Conservation (phyloP, 2,113 vertebrate species). For the Silurus glanis region DNA sequence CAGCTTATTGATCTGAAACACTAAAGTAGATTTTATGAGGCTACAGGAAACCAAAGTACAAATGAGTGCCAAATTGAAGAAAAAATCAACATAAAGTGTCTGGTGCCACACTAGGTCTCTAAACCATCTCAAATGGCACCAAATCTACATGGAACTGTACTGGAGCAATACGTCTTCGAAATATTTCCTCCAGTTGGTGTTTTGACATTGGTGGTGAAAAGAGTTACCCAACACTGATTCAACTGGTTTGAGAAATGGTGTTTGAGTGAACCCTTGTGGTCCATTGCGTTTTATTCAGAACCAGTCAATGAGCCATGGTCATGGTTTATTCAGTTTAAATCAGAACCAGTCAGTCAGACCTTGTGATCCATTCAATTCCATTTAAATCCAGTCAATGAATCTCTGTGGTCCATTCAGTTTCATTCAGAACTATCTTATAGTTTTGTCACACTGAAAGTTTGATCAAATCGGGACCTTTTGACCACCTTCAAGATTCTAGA, state of each 20-base stretch:
- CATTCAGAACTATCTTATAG: too few species aligned
- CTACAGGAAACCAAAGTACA: not conserved
- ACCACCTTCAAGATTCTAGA: slow-evolving; percentile 5
- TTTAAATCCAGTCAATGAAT: not conserved
- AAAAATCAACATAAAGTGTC: not conserved
- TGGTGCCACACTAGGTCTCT: not conserved
- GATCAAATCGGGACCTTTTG: slow-evolving; percentile 19
- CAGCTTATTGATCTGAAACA: not conserved
- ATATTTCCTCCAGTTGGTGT: not conserved
- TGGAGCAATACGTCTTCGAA: not conserved
- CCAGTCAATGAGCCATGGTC: not conserved
- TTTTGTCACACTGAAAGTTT: not conserved
- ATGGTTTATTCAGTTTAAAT: too few species aligned
- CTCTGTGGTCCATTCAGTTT: too few species aligned
- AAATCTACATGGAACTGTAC: not conserved
- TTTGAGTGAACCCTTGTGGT: not conserved
- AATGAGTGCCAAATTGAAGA: not conserved
- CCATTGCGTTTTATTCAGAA: not conserved
- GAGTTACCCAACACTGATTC: not conserved
- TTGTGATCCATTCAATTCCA: not conserved
- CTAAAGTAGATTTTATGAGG: not conserved
- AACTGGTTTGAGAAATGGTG: not conserved
- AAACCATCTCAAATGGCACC: not conserved
- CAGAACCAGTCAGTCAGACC: not conserved
- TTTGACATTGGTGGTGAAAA: not conserved